Evolutionary conservation across 2,888 invertebrate species (phyloP), one percentile per base, ranked within the genome.

Genomic region (Cosmopolites sordidus): DNA sequence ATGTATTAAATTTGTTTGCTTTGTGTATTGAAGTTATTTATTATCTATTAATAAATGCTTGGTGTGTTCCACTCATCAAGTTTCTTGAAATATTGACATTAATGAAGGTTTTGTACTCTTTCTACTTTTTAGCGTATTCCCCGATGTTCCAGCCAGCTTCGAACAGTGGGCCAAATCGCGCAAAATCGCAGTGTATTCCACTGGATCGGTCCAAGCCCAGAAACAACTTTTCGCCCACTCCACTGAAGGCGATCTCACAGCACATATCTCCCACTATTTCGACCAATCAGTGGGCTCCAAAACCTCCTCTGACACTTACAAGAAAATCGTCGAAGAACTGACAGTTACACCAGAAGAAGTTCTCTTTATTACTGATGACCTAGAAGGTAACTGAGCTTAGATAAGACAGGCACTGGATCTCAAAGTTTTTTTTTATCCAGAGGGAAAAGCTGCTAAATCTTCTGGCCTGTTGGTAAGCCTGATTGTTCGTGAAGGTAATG

Each of bases 121-220:
- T n/a, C n/a, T n/a, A n/a, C n/a, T n/a, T 62, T 58, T 62, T 79
- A 95, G 95, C 71, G 81, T 97, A 18, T 97, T 87, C 71, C 82
- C 87, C 8, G 97, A 97, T 75, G 94, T 95, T 0, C 78, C 83
- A 0, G 76, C 78, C 12, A 84, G 87, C 1, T 77, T 97, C 42
- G 79, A 87, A 66, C 75, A 78, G 54, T 89, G 94, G 87, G 79
- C 79, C 2, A 76, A 81, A 2, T 74, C 78, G 11, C 59, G 59
- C 38, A 87, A 85, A 17, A 76, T 96, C 43, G 93, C 85, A 68
- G 84, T 95, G 56, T 97, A 91, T 73, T 96, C 96, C 0, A 94
- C 94, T 17, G 96, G 95, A 42, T 93, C 92, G 49, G 83, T 92
- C 1, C 86, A 88, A 64, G 90, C 95, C 11, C 97, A 97, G 72